Conservation (phyloP, 2,113 vertebrate species). For the Chaenogobius annularis region DNA sequence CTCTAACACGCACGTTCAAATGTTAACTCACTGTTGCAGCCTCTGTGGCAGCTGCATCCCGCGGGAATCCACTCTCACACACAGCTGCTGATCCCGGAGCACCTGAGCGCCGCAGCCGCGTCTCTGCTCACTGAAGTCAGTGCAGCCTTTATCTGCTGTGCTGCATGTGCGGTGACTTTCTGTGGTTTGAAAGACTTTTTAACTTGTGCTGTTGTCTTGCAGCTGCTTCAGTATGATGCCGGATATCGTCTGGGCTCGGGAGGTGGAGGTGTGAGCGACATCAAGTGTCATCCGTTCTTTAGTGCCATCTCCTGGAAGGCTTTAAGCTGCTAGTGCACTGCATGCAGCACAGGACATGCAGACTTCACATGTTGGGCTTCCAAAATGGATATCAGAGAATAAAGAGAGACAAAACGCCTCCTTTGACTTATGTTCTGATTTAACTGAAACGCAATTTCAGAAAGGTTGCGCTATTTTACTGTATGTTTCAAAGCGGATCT, state of each 20-base stretch:
- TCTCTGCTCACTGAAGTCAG: constrained; percentile 91
- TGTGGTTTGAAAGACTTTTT: not conserved
- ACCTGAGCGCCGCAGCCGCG: constrained; percentile 84
- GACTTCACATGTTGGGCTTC: constrained; percentile 38
- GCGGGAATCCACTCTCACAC: constrained; percentile 91
- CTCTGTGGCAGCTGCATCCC: constrained; percentile 88
- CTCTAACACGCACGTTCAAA: not conserved
- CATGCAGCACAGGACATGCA: not conserved
- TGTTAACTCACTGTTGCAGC: constrained; percentile 70
- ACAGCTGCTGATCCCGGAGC: constrained; percentile 85
- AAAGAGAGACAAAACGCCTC: constrained; percentile 18
- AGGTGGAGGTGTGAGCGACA: constrained; percentile 82
- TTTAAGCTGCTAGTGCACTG: constrained; percentile 75
- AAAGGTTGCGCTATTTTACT: too few species aligned
- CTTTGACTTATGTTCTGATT: not conserved
- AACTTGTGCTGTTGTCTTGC: constrained; percentile 14
- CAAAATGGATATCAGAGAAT: constrained; percentile 39
- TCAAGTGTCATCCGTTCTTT: constrained; percentile 95
- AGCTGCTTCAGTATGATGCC: constrained; percentile 90
- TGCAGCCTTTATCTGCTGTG: not conserved
- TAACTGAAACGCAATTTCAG: too few species aligned
- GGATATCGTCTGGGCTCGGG: constrained; percentile 84
- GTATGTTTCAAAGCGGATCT: too few species aligned
- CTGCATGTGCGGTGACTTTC: not conserved
- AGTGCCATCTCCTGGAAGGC: constrained; percentile 84